Conservation (phyloP, 30 jellyfish, hydroid and myxozoan species). For the Aurelia sp. region DNA sequence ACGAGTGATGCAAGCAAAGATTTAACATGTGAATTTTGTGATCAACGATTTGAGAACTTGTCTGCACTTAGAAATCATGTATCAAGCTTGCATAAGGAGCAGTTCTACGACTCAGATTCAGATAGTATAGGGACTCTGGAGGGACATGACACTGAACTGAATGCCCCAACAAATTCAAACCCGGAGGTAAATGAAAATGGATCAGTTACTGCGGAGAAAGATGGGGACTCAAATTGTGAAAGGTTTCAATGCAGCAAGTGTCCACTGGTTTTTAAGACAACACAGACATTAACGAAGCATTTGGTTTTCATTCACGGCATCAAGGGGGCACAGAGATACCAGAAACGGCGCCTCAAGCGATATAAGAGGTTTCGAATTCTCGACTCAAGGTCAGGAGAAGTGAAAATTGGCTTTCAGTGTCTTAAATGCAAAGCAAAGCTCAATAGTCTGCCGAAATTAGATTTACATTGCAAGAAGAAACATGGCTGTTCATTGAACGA, state of each 20-base stretch:
- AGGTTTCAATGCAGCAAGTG: constrained; percentile 32
- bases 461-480: constrained; percentile 17
- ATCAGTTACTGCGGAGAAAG: neutral
- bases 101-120: neutral
- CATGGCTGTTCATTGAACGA: constrained; percentile 15
- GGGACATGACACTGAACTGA: neutral
- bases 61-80: constrained; percentile 15
- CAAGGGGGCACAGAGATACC: neutral
- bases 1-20: neutral
- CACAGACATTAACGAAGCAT: constrained; percentile 16
- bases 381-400: neutral
- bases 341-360: constrained; percentile 14
- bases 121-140: neutral
- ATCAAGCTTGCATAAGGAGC: constrained; percentile 5
- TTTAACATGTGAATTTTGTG: constrained; percentile 1
- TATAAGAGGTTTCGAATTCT: constrained; percentile 15
- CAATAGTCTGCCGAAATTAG: neutral
- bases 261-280: constrained; percentile 6
- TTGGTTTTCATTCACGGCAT: constrained; percentile 22
- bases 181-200: neutral
- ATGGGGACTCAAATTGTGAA: neutral
- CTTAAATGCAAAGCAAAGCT: constrained; percentile 19
- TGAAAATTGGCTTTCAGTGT: constrained; percentile 11
- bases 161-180: neutral
- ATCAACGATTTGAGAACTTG: neutral